Conservation (phyloP, 2,888 invertebrate genomes). For the Phyllotreta cruciferae region DNA sequence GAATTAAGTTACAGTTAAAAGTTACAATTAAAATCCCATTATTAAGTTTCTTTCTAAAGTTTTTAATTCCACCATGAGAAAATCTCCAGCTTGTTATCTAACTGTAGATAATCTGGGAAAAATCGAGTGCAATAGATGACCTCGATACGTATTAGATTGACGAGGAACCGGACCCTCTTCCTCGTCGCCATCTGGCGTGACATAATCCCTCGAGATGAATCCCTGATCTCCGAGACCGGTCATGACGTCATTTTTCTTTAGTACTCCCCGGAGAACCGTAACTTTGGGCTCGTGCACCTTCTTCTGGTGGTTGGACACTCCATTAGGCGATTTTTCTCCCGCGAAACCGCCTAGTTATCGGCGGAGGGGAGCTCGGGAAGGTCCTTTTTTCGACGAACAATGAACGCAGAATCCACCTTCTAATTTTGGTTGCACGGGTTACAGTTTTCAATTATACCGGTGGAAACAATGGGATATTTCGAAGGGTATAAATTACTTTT, state of each 20-base stretch:
- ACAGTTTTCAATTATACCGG: too few species aligned
- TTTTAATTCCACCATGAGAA: too few species aligned
- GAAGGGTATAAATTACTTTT: constrained; percentile 32
- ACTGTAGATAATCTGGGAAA: too few species aligned
- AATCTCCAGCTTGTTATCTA: too few species aligned
- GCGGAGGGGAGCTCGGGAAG: constrained; percentile 24
- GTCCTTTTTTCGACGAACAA: constrained; percentile 16
- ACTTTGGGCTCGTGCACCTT: constrained; percentile 49
- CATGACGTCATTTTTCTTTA: constrained; percentile 52
- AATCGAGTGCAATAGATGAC: too few species aligned
- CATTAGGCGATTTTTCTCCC: constrained; percentile 43
- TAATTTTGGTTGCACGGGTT: too few species aligned
- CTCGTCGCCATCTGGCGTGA: constrained; percentile 50
- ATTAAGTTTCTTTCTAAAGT: too few species aligned
- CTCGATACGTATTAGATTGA: constrained; percentile 52
- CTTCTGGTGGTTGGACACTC: constrained; percentile 39
- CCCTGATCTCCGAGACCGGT: constrained; percentile 53
- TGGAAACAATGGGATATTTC: too few species aligned
- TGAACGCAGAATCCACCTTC: too few species aligned
- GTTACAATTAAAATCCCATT: too few species aligned
- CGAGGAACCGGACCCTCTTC: constrained; percentile 34
- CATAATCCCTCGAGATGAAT: constrained; percentile 56
- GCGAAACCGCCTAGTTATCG: constrained; percentile 42
- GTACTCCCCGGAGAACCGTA: constrained; percentile 47
- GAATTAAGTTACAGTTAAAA: too few species aligned